phyloP scores from a whole-genome alignment of 2,113 vertebrate species.

The Panthera tigris region DNA sequence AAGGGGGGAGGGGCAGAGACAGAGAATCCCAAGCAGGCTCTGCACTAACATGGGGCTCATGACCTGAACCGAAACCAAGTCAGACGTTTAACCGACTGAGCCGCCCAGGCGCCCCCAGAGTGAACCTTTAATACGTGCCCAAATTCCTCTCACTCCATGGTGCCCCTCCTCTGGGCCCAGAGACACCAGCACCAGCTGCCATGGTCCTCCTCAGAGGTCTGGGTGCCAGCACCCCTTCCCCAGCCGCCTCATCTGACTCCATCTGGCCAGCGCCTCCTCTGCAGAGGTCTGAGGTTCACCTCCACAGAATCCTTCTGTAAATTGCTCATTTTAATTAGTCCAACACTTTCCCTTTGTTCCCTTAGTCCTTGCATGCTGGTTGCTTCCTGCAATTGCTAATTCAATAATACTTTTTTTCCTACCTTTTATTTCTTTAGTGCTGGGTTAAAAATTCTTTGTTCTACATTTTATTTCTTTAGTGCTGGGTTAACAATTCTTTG shows the following conservation, averaged over 20 bases:
- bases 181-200: neutral
- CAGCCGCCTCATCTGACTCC: neutral
- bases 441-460: neutral
- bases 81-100: too few relatives aligned
- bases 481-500: neutral
- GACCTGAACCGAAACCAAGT: too few relatives aligned
- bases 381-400: neutral
- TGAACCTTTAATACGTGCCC: neutral
- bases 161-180: neutral
- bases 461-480: neutral
- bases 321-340: neutral
- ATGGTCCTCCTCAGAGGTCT: neutral
- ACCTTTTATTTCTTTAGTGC: neutral
- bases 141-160: neutral
- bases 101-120: neutral
- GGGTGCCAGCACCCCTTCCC: rapidly evolving
- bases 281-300: neutral
- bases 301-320: neutral
- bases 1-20: too few relatives aligned
- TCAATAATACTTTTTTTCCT: neutral
- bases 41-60: too few relatives aligned
- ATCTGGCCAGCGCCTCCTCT: rapidly evolving
- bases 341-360: neutral
- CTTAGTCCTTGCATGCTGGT: neutral
- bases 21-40: too few relatives aligned